phyloP scores from a whole-genome alignment of 2,888 invertebrate species.

The Caradrina kadenii region DNA sequence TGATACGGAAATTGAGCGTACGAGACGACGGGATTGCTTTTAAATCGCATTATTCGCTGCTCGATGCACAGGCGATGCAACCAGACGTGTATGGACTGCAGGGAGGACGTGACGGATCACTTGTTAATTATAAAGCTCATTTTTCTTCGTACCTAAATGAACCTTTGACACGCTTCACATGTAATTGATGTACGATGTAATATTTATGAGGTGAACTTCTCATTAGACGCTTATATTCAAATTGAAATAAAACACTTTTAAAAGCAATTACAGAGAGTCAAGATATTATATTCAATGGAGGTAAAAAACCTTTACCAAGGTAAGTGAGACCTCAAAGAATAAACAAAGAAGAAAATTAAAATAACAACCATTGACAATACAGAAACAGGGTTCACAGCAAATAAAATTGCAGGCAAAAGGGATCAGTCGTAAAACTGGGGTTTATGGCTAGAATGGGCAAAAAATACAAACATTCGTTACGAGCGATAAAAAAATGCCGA shows the following conservation, averaged over 20 bases:
- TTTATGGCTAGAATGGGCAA: slow-evolving; percentile 65
- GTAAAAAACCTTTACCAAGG: slow-evolving; percentile 7
- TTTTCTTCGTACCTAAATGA: slow-evolving; percentile 58
- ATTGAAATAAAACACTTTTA: slow-evolving; percentile 11
- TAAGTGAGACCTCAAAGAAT: slow-evolving; percentile 48
- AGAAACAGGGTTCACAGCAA: slow-evolving; percentile 62
- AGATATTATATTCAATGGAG: slow-evolving; percentile 5
- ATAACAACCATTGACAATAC: slow-evolving; percentile 60
- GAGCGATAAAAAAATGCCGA: slow-evolving; percentile 64
- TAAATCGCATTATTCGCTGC: slow-evolving; percentile 85
- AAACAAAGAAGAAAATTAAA: slow-evolving; percentile 60
- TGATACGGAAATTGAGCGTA: slow-evolving; percentile 84
- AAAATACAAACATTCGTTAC: slow-evolving; percentile 65
- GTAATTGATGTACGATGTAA: slow-evolving; percentile 51
- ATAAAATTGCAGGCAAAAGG: slow-evolving; percentile 70
- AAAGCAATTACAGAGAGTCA: slow-evolving; percentile 20
- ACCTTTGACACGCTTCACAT: slow-evolving; percentile 53
- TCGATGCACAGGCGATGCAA: slow-evolving; percentile 71
- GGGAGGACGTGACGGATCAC: slow-evolving; percentile 58
- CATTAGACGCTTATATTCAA: slow-evolving; percentile 28
- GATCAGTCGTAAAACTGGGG: slow-evolving; percentile 69
- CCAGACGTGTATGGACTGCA: slow-evolving; percentile 64
- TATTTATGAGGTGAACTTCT: slow-evolving; percentile 41
- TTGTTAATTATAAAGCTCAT: slow-evolving; percentile 69
- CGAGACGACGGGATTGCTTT: slow-evolving; percentile 84